Base-by-base conservation (phyloP, 2,797 vertebrate genomes). In the Mallotus villosus region DNA sequence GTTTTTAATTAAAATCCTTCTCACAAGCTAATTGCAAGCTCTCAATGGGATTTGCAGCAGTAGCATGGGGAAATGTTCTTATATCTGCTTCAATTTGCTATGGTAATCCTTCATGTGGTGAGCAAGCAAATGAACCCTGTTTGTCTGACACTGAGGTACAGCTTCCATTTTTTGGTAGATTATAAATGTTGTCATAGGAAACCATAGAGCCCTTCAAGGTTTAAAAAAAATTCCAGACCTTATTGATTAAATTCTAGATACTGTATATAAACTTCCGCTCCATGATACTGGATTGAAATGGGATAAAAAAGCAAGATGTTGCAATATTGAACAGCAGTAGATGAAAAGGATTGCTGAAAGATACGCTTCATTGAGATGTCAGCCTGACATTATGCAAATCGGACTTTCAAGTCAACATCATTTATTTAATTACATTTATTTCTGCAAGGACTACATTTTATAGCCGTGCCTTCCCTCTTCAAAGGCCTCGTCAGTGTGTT, bases 21-120 rank as follows among this genome's bases (percentile, higher is more conserved):
- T 49, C 41, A 71, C 37, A 6, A 14, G 64, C 73, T 59, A 60
- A 61, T 65, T 57, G 46, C 72, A 32, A 64, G 37, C 58, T 49
- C 74, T 77, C 60, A 70, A 60, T 66, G 71, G 57, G 72, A 76
- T 64, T 68, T 74, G 64, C 59, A 71, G 41, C 25, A 59, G 41
- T 66, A 71, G 72, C 64, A 58, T 24, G 29, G 62, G 63, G 49
- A 51, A 71, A 75, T 71, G 27, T 72, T 69, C 68, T 81, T 72
- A 80, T 75, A 66, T 76, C 63, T 83, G 73, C 71, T 5, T 34
- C 53, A 78, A 74, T 84, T 80, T 82, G 74, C 79, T 74, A 65
- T 75, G 68, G 29, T 83, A 83, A 85, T 83, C 78, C 70, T 58
- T 81, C 73, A 76, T 75, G 76, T 71, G 61, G 53, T 21, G 75